These are phyloP conservation scores for Melipona beecheii DNA, from an alignment of 2,888 invertebrate species.

Conservation along the genomic window DNA sequence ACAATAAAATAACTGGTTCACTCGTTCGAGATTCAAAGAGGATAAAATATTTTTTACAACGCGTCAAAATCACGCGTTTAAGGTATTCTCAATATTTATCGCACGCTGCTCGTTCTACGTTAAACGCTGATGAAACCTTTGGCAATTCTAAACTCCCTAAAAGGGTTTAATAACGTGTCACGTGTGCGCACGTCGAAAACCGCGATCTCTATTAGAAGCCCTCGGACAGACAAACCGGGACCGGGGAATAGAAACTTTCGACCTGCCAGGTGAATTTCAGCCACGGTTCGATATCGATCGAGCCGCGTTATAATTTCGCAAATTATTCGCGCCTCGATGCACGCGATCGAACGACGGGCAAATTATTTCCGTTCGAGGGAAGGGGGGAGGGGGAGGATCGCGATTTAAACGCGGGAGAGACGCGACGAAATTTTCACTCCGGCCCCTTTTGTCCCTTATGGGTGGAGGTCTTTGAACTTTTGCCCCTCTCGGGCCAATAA, in stretches of 20 bases:
- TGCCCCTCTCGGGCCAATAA: constrained; percentile 16
- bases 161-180: no score
- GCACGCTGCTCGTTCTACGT: no score
- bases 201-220: no score
- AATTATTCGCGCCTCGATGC: constrained; percentile 38
- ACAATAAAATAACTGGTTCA: no score
- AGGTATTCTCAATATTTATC: no score
- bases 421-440: not conserved
- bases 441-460: not conserved
- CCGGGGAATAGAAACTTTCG: not conserved
- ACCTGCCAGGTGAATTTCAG: not conserved
- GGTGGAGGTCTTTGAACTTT: not conserved
- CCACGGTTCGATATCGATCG: not conserved
- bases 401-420: constrained; percentile 2
- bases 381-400: not conserved
- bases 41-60: no score
- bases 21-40: no score
- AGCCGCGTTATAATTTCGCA: constrained; percentile 6
- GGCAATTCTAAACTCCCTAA: no score
- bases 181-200: no score
- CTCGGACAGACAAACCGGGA: not conserved
- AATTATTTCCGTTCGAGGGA: constrained; percentile 40
- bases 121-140: no score
- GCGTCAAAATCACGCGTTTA: no score
- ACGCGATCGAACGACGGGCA: constrained; percentile 32